phyloP scores from a whole-genome alignment of 2,888 invertebrate genomes.

The Panorpa germanica region DNA sequence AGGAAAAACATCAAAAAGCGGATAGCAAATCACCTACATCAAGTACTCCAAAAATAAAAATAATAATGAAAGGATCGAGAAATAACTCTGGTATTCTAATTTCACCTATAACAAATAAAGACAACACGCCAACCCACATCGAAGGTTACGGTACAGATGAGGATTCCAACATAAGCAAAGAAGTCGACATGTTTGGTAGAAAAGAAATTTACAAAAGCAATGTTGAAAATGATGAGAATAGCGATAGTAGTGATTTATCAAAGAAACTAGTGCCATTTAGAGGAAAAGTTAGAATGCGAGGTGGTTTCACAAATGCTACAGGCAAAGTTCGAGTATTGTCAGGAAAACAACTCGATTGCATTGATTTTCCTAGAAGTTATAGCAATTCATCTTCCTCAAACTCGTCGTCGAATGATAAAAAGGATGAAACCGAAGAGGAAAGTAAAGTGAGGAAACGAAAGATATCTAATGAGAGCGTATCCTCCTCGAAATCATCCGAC shows the following conservation, averaged over 20 bases:
- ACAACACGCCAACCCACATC: background rate
- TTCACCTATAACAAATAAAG: background rate
- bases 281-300: too few relatives aligned
- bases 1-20: slow-evolving; percentile 16
- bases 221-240: slow-evolving; percentile 2
- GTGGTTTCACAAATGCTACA: too few relatives aligned
- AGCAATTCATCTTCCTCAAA: too few relatives aligned
- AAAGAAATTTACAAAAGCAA: slow-evolving; percentile 2
- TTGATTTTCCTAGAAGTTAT: too few relatives aligned
- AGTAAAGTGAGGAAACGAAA: slow-evolving; percentile 13
- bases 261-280: too few relatives aligned
- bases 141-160: slow-evolving; percentile 4
- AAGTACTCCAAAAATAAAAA: slow-evolving; percentile 10
- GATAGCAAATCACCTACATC: slow-evolving; percentile 14
- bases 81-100: background rate
- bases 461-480: slow-evolving; percentile 8
- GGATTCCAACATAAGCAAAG: background rate
- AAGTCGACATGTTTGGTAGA: background rate
- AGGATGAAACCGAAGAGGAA: slow-evolving; percentile 10
- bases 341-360: too few relatives aligned
- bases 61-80: background rate
- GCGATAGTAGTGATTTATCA: too few relatives aligned
- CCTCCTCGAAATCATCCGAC: too few relatives aligned
- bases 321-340: too few relatives aligned
- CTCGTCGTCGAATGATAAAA: too few relatives aligned